phyloP scores from a whole-genome alignment of 1,140 invertebrate genomes.

The Heliconius hewitsoni region DNA sequence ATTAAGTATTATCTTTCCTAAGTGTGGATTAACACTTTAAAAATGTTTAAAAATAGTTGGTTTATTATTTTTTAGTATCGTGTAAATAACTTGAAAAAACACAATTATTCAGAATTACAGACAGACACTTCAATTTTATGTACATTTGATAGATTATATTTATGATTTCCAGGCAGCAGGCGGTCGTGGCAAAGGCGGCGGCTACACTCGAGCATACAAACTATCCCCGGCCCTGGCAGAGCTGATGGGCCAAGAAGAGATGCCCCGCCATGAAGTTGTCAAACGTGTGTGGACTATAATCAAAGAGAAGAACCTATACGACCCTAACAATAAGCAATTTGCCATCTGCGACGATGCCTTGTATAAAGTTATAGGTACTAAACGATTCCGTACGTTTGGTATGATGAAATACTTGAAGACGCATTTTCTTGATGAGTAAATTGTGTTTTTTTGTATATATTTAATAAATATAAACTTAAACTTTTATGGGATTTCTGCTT shows the following conservation, averaged over 20 bases:
- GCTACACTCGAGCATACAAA: slow-evolving; percentile 90
- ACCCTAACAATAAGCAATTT: slow-evolving; percentile 96
- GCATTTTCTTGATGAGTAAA: slow-evolving; percentile 85
- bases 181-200: slow-evolving; percentile 84
- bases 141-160: neutral
- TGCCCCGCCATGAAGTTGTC: slow-evolving; percentile 96
- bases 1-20: too few relatives aligned
- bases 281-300: slow-evolving; percentile 96
- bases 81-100: too few relatives aligned
- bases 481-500: neutral
- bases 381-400: slow-evolving; percentile 94
- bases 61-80: too few relatives aligned
- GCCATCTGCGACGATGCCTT: slow-evolving; percentile 96
- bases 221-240: slow-evolving; percentile 93
- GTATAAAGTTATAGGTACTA: slow-evolving; percentile 93
- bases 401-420: slow-evolving; percentile 98
- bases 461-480: neutral
- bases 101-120: too few relatives aligned
- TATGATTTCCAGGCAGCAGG: slow-evolving; percentile 44
- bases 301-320: slow-evolving; percentile 95
- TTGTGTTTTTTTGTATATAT: slow-evolving; percentile 16
- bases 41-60: too few relatives aligned
- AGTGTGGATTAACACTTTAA: too few relatives aligned
- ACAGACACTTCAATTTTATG: neutral
- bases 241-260: slow-evolving; percentile 91